A percentile compares a stretch with the other conserved stretches of the same genome.
phyloP scores from a whole-genome alignment of 1,140 invertebrate genomes.

The Sminthurinus signatus region DNA sequence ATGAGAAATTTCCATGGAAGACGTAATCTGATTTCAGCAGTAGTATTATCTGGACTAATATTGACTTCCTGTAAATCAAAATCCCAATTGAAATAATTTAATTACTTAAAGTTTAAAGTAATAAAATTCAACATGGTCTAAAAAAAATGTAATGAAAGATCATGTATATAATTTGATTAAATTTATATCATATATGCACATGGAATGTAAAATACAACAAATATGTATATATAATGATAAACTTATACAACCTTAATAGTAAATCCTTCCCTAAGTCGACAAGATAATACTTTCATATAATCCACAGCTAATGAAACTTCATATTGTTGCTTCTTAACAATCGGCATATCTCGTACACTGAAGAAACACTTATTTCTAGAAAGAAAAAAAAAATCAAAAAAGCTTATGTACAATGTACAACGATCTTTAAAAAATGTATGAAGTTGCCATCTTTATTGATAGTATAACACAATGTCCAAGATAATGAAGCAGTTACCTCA shows the following conservation, averaged over 20 bases:
- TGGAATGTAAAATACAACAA: too few relatives aligned
- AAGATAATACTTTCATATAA: conserved; percentile 63
- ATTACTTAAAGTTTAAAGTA: too few relatives aligned
- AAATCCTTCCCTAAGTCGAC: conserved; percentile 72
- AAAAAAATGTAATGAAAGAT: too few relatives aligned
- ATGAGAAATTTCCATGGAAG: conserved; percentile 70
- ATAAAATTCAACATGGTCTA: too few relatives aligned
- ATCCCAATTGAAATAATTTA: too few relatives aligned
- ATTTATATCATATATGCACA: neutral
- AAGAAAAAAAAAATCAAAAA: conserved; percentile 8
- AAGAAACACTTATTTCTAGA: conserved; percentile 56
- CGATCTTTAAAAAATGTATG: too few relatives aligned
- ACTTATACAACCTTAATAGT: conserved; percentile 55
- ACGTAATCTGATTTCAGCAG: conserved; percentile 60
- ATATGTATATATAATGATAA: neutral
- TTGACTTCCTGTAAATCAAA: conserved; percentile 47
- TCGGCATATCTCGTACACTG: conserved; percentile 50
- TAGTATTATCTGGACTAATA: conserved; percentile 52
- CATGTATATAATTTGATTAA: conserved; percentile 12
- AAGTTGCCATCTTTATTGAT: too few relatives aligned
- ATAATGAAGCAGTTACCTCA: too few relatives aligned
- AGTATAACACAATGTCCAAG: too few relatives aligned
- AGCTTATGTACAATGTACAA: neutral
- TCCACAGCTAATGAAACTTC: conserved; percentile 59
- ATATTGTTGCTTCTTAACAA: conserved; percentile 60